Evolutionary conservation across 37 sponge, comb jelly and placozoan species (phyloP).

Genomic region (Cladorhizidae sp.): DNA sequence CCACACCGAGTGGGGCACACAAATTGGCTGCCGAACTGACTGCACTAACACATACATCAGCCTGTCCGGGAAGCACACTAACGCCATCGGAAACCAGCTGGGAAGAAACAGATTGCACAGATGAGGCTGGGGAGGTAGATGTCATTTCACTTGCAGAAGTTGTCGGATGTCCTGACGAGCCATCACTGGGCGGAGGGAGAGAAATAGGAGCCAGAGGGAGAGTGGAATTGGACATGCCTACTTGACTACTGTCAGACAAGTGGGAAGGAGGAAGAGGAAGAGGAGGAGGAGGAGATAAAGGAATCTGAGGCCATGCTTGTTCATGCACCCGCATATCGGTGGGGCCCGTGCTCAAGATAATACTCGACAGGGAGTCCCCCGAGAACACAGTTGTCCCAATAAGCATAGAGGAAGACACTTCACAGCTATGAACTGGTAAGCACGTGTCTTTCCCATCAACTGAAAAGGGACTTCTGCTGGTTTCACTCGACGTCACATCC

Average conservation of each 20-base stretch:
- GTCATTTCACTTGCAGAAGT: not conserved
- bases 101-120: not conserved
- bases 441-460: no score
- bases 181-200: not conserved
- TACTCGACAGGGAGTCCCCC: no score
- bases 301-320: not conserved
- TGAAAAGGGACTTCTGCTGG: no score
- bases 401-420: no score
- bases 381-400: no score
- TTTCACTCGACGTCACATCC: no score
- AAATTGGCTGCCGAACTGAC: not conserved
- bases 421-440: no score
- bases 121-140: not conserved
- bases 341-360: no score
- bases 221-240: not conserved
- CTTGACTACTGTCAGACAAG: not conserved
- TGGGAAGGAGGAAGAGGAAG: not conserved
- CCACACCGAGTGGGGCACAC: not conserved
- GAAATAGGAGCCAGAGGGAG: not conserved
- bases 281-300: conserved; percentile 8
- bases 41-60: not conserved
- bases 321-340: no score
- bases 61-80: not conserved
- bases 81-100: not conserved
- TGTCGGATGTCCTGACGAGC: not conserved